A percentile compares a stretch with the other conserved stretches of the same genome.
phyloP scores from a whole-genome alignment of 1,140 invertebrate genomes.

The Venustaconcha ellipsiformis region DNA sequence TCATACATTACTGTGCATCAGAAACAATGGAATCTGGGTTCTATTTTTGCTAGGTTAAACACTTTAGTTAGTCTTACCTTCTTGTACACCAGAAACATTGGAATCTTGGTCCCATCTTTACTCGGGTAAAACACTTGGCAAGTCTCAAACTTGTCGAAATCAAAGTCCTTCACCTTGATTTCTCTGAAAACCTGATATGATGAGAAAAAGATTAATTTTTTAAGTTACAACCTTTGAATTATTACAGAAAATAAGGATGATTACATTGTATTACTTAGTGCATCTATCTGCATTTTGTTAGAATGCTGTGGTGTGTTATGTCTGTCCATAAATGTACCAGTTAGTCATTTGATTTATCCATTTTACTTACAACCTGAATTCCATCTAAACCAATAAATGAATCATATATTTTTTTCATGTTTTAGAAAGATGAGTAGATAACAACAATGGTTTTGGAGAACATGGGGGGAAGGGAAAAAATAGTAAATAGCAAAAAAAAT shows the following conservation, averaged over 20 bases:
- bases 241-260: no score
- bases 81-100: slow-evolving; percentile 95
- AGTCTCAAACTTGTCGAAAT: slow-evolving; percentile 83
- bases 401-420: no score
- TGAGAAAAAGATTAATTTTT: neutral
- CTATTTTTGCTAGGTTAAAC: neutral
- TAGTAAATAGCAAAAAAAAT: no score
- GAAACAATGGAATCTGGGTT: neutral
- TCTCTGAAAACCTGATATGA: slow-evolving; percentile 81
- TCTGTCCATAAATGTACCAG: no score
- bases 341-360: no score
- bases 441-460: no score
- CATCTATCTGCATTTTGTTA: neutral
- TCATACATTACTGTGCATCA: slow-evolving; percentile 69
- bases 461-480: no score
- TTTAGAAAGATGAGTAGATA: no score
- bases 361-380: no score
- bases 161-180: slow-evolving; percentile 87
- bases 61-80: slow-evolving; percentile 73
- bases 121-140: slow-evolving; percentile 94
- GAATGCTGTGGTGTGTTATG: neutral
- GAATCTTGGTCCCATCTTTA: slow-evolving; percentile 94
- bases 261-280: neutral
- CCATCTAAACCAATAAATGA: no score
- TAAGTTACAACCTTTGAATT: no score